Conservation (phyloP, 2,113 vertebrate species). For the Passer domesticus region DNA sequence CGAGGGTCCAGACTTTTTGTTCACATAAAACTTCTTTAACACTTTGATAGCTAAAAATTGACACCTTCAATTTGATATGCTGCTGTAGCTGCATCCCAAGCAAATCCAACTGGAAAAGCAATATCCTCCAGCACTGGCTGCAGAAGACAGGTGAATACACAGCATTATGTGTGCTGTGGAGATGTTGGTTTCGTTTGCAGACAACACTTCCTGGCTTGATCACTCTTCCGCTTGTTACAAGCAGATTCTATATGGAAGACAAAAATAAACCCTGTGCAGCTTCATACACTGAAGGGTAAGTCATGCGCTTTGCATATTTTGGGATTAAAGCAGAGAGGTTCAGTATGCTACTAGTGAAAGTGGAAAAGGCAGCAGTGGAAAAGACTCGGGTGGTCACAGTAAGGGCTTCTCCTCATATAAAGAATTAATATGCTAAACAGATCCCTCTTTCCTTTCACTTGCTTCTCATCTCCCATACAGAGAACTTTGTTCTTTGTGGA, state of each 20-base stretch:
- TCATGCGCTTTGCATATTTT: not conserved
- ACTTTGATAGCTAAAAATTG: not conserved
- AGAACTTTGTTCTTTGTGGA: not conserved
- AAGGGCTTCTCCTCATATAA: not conserved
- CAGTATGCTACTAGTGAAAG: not conserved
- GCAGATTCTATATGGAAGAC: not conserved
- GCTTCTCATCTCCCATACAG: not conserved
- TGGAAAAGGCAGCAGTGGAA: not conserved
- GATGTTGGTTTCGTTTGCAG: not conserved
- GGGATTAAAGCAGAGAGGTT: not conserved
- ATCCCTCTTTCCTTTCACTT: not conserved
- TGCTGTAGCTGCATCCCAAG: slow-evolving; percentile 80
- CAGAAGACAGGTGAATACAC: not conserved
- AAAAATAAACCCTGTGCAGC: slow-evolving; percentile 21
- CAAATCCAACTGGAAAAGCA: slow-evolving; percentile 83
- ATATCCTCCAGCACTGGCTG: not conserved
- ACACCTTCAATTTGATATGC: slow-evolving; percentile 89
- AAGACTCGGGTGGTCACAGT: not conserved
- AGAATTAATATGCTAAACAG: not conserved
- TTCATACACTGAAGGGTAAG: not conserved
- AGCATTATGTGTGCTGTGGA: not conserved
- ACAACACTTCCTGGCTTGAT: not conserved
- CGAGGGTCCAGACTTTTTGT: not conserved
- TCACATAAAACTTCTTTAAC: slow-evolving; percentile 11
- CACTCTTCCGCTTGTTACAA: slow-evolving; percentile 18